Percentiles rank a stretch among this genome's conserved stretches.
Conservation (phyloP, 2,113 vertebrate species). For the Oryzias woworae region DNA sequence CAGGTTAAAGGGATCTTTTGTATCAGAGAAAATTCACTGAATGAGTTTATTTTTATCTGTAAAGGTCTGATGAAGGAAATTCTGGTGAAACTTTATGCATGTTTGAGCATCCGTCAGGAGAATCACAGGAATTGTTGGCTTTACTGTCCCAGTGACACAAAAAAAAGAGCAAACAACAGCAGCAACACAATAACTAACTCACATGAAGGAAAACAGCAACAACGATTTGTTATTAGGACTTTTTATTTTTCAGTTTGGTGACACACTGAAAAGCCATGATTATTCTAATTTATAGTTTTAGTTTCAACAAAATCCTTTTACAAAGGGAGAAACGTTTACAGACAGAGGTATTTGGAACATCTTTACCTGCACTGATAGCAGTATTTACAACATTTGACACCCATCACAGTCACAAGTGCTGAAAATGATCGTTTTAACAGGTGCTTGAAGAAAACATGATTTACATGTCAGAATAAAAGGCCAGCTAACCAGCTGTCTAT, state of each 20-base stretch:
- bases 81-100: too few relatives aligned
- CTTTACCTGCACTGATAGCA: conserved; percentile 22
- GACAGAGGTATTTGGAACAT: conserved; percentile 49
- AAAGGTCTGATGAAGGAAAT: too few relatives aligned
- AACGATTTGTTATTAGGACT: background rate
- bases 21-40: too few relatives aligned
- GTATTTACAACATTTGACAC: conserved; percentile 59
- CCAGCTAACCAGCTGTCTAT: conserved; percentile 11
- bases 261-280: conserved; percentile 37
- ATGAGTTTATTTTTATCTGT: too few relatives aligned
- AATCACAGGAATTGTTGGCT: too few relatives aligned
- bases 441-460: conserved; percentile 26
- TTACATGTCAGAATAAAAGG: conserved; percentile 26
- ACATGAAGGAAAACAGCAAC: background rate
- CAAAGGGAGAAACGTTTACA: conserved; percentile 22
- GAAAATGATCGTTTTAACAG: conserved; percentile 31
- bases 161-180: too few relatives aligned
- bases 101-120: too few relatives aligned
- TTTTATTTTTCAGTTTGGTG: conserved; percentile 68
- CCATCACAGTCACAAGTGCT: conserved; percentile 51
- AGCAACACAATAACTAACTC: background rate
- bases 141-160: too few relatives aligned
- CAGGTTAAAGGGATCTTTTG: too few relatives aligned
- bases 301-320: conserved; percentile 38
- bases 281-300: conserved; percentile 33